A percentile compares a stretch with the other conserved stretches of the same genome.
phyloP scores from a whole-genome alignment of 2,113 vertebrate genomes.

The Hippocampus mohnikei region DNA sequence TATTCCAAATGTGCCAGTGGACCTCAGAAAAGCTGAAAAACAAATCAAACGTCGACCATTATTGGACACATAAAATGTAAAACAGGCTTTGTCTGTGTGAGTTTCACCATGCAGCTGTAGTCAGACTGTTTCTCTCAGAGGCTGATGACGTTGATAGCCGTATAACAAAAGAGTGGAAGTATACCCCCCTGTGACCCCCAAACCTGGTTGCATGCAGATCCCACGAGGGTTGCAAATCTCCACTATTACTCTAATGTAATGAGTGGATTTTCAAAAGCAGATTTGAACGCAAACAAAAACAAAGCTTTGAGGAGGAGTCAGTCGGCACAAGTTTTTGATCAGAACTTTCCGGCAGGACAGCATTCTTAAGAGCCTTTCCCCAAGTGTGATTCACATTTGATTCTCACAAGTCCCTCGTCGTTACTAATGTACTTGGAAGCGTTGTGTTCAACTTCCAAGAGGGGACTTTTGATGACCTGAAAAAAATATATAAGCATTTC shows the following conservation, averaged over 20 bases:
- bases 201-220: neutral
- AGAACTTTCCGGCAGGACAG: conserved; percentile 35
- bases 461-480: neutral
- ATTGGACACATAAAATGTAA: neutral
- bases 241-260: neutral
- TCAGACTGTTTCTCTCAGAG: neutral
- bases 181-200: neutral
- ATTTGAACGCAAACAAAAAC: neutral
- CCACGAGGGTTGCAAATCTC: neutral
- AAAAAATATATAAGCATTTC: neutral
- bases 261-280: neutral
- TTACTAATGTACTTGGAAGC: neutral
- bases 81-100: neutral
- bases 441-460: neutral
- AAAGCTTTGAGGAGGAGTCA: neutral
- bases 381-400: neutral
- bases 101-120: neutral
- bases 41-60: neutral
- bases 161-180: neutral
- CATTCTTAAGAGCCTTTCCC: conserved; percentile 33
- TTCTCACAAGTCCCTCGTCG: neutral
- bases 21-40: neutral
- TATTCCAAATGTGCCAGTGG: neutral
- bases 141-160: too few species aligned
- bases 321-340: conserved; percentile 2